Evolutionary conservation across 2,888 invertebrate genomes (phyloP).

Genomic region (Gymnosoma rotundatum): DNA sequence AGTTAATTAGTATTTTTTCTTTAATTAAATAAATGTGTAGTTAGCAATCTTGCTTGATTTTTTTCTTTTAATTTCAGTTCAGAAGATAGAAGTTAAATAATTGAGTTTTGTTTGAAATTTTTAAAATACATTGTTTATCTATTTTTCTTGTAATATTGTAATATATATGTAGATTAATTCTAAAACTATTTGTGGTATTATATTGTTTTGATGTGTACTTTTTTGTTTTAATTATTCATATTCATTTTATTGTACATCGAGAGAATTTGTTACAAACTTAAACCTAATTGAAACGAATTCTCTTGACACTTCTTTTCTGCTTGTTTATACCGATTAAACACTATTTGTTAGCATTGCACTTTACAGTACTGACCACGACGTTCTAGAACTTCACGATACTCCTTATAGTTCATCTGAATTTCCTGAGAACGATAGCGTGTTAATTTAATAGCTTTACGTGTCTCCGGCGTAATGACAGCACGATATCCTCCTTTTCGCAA

Average conservation of each 20-base stretch:
- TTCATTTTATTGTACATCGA: slow-evolving; percentile 35
- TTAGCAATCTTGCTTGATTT: slow-evolving; percentile 36
- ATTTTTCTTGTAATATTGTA: slow-evolving; percentile 49
- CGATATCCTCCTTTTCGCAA: slow-evolving; percentile 98
- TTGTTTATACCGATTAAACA: slow-evolving; percentile 60
- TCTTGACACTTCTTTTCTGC: slow-evolving; percentile 46
- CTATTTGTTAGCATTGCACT: slow-evolving; percentile 81
- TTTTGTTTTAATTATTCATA: slow-evolving; percentile 30
- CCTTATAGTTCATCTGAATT: slow-evolving; percentile 93
- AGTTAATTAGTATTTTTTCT: slow-evolving; percentile 9
- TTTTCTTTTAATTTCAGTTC: slow-evolving; percentile 35
- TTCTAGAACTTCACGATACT: slow-evolving; percentile 85
- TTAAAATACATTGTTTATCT: slow-evolving; percentile 60
- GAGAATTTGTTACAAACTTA: slow-evolving; percentile 55
- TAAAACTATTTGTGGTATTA: slow-evolving; percentile 58
- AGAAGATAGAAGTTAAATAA: slow-evolving; percentile 33
- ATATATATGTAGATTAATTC: slow-evolving; percentile 43
- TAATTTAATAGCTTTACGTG: slow-evolving; percentile 94
- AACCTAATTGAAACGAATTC: slow-evolving; percentile 54
- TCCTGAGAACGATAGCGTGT: slow-evolving; percentile 99
- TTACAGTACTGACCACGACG: slow-evolving; percentile 80
- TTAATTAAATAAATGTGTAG: slow-evolving; percentile 34
- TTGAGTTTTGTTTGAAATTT: slow-evolving; percentile 56
- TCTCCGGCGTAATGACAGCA: slow-evolving; percentile 93
- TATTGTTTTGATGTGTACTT: slow-evolving; percentile 51